A percentile compares a stretch with the other conserved stretches of the same genome.
phyloP scores from a whole-genome alignment of 92 coral and sea anemone genomes.

The Porites rus region DNA sequence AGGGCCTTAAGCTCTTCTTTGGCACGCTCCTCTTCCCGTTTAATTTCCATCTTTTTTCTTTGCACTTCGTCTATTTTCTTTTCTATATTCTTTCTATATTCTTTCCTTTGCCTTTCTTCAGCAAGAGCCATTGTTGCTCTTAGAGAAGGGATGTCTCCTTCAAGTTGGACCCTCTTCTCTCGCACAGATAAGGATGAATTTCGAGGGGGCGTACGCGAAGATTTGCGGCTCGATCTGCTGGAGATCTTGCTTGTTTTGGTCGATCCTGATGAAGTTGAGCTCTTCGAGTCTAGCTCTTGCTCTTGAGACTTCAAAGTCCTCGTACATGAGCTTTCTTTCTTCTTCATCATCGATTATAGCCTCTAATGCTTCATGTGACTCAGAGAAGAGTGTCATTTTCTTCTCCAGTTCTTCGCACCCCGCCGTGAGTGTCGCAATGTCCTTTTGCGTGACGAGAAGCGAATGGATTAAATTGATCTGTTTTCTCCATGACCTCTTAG shows the following conservation, averaged over 20 bases:
- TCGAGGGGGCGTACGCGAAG: background rate
- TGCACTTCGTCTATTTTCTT: constrained; percentile 47
- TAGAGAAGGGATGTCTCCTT: constrained; percentile 51
- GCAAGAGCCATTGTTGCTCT: constrained; percentile 48
- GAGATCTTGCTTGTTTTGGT: constrained; percentile 18
- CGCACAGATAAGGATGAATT: constrained; percentile 15
- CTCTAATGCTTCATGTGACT: constrained; percentile 39
- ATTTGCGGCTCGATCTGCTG: background rate
- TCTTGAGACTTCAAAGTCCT: constrained; percentile 35
- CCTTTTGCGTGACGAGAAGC: constrained; percentile 18
- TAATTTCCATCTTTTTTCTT: constrained; percentile 36
- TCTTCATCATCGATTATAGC: constrained; percentile 6
- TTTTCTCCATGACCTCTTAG: constrained; percentile 40
- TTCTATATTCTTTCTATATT: constrained; percentile 15
- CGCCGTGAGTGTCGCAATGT: constrained; percentile 12
- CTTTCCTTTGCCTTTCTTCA: constrained; percentile 40
- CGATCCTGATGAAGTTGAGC: background rate
- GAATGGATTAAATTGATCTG: constrained; percentile 28
- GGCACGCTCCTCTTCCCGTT: constrained; percentile 44
- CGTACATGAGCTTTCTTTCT: constrained; percentile 31
- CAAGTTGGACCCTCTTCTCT: constrained; percentile 42
- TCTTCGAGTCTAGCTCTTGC: background rate
- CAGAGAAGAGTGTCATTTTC: constrained; percentile 7
- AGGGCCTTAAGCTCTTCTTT: constrained; percentile 36
- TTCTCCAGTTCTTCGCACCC: constrained; percentile 41